Evolutionary conservation across 2,888 invertebrate genomes (phyloP).

Genomic region (Oxycera nigricornis): DNA sequence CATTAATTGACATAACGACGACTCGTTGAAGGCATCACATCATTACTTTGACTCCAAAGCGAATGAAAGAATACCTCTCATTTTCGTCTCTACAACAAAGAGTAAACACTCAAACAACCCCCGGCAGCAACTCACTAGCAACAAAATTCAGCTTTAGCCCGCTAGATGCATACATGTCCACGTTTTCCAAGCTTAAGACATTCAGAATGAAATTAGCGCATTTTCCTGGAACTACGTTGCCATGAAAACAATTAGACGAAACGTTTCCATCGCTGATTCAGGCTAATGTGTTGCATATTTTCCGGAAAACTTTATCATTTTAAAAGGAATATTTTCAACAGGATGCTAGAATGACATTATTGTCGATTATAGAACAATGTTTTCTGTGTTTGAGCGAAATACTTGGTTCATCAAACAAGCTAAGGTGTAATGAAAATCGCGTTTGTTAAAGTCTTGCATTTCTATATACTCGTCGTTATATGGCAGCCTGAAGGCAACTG

Average conservation of each 20-base stretch:
- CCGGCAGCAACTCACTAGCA: too few species aligned
- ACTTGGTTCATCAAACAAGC: slow-evolving; percentile 17
- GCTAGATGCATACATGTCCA: too few species aligned
- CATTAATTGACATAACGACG: too few species aligned
- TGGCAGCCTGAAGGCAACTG: background rate
- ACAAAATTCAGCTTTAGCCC: too few species aligned
- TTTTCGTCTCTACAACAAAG: too few species aligned
- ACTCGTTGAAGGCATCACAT: too few species aligned
- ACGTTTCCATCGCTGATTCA: background rate
- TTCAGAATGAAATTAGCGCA: too few species aligned
- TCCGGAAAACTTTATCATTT: slow-evolving; percentile 18
- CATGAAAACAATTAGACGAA: background rate
- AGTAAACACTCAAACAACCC: too few species aligned
- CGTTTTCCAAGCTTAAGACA: too few species aligned
- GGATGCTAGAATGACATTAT: background rate
- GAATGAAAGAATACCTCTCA: too few species aligned
- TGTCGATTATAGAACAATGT: background rate
- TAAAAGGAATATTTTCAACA: background rate
- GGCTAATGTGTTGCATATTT: background rate
- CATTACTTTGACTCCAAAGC: too few species aligned
- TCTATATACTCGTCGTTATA: background rate
- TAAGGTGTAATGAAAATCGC: slow-evolving; percentile 19
- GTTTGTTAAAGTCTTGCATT: background rate
- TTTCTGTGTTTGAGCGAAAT: background rate
- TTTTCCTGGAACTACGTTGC: too few species aligned